Conservation (phyloP, 2,113 vertebrate genomes). For the Phylloscopus trochilus region DNA sequence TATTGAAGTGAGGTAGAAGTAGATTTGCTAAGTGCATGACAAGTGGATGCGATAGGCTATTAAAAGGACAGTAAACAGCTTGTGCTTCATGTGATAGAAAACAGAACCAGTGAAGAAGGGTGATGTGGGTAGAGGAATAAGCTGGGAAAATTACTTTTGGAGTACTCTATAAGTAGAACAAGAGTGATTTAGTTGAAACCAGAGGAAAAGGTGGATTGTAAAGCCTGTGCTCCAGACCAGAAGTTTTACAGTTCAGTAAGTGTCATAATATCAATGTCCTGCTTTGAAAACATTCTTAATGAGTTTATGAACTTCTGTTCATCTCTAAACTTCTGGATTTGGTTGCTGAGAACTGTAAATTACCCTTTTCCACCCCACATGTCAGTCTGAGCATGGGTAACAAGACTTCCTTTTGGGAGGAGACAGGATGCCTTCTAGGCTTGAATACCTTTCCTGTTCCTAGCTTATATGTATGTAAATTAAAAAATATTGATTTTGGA, state of each 20-base stretch:
- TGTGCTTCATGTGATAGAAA: neutral
- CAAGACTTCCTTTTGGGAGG: slow-evolving; percentile 50
- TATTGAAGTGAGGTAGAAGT: neutral
- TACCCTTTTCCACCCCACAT: slow-evolving; percentile 1
- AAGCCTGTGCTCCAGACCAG: neutral
- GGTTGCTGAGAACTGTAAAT: slow-evolving; percentile 12
- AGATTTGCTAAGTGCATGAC: neutral
- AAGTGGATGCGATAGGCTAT: neutral
- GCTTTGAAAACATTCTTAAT: neutral
- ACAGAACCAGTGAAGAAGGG: neutral
- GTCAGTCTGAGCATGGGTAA: slow-evolving; percentile 23
- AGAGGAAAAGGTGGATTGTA: neutral
- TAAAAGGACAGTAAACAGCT: neutral
- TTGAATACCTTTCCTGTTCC: slow-evolving; percentile 56
- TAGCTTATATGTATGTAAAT: slow-evolving; percentile 64
- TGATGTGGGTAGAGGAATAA: neutral
- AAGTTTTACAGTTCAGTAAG: neutral
- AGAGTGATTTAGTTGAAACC: neutral
- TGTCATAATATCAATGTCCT: neutral
- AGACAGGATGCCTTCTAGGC: slow-evolving; percentile 62
- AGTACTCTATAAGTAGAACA: neutral
- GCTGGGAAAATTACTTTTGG: neutral
- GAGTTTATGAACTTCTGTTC: neutral
- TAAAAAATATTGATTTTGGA: slow-evolving; percentile 60
- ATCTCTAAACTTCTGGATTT: neutral